These are phyloP conservation scores for Cyclargus thomasi DNA, from an alignment of 1,140 invertebrate genomes.

Conservation along the genomic window DNA sequence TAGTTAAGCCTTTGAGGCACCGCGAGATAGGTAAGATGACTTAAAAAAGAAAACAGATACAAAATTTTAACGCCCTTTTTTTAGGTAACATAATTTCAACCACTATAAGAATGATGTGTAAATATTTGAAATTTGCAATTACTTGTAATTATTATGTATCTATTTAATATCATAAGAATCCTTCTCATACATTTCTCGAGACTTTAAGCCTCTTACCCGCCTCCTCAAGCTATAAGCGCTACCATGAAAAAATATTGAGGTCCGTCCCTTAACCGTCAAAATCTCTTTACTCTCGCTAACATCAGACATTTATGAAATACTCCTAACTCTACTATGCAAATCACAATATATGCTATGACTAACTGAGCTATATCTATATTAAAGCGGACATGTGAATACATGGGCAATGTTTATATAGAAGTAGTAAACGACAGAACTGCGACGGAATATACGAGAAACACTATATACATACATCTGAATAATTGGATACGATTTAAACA, in stretches of 20 bases:
- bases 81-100: too few relatives aligned
- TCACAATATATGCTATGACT: conserved; percentile 46
- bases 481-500: conserved; percentile 3
- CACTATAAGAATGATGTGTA: too few relatives aligned
- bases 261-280: not conserved
- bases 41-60: not conserved
- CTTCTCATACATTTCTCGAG: not conserved
- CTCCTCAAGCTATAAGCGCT: conserved; percentile 21
- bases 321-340: conserved; percentile 63
- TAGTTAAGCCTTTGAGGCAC: conserved; percentile 14
- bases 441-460: conserved; percentile 13
- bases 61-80: too few relatives aligned
- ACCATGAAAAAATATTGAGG: conserved; percentile 10
- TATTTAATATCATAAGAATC: conserved; percentile 7
- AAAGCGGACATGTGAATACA: conserved; percentile 59
- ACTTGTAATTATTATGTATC: not conserved
- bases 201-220: not conserved
- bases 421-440: not conserved
- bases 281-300: not conserved
- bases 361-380: conserved; percentile 53
- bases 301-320: conserved; percentile 56
- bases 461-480: conserved; percentile 11
- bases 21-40: not conserved
- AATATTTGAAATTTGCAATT: conserved; percentile 5
- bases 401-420: conserved; percentile 19